These are phyloP conservation scores for Illadopsis cleaveri DNA, from an alignment of 2,113 vertebrate genomes.

Conservation along the genomic window DNA sequence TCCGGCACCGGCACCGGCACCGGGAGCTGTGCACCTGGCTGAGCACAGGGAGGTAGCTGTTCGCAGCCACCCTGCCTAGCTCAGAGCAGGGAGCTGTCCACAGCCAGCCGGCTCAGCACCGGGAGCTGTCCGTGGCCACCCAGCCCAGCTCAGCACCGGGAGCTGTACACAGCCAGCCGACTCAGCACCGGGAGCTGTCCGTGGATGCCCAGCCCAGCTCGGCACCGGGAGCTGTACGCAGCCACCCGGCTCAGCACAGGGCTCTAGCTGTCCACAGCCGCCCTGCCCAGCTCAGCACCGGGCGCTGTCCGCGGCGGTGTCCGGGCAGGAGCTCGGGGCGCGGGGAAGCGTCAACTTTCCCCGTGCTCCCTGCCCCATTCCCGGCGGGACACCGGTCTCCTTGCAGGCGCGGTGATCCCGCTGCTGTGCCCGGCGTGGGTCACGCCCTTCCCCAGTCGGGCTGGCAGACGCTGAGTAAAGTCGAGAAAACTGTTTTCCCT, in stretches of 20 bases:
- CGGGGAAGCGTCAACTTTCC: not conserved
- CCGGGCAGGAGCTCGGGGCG: not conserved
- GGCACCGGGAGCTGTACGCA: constrained; percentile 59
- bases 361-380: not conserved
- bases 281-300: not conserved
- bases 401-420: not conserved
- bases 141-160: not conserved
- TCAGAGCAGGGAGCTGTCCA: constrained; percentile 62
- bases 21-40: constrained; percentile 62
- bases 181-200: constrained; percentile 43
- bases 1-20: constrained; percentile 49
- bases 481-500: not conserved
- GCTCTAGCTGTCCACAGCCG: not conserved
- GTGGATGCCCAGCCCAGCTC: not conserved
- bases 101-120: not conserved
- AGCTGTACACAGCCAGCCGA: constrained; percentile 20
- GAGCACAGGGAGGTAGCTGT: constrained; percentile 74
- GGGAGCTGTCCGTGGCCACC: not conserved
- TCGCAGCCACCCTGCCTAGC: rapidly evolving
- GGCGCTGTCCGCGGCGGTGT: not conserved
- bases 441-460: not conserved
- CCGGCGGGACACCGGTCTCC: rapidly evolving
- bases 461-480: not conserved
- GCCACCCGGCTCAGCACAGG: not conserved
- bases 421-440: not conserved